Conservation (phyloP, 1,140 invertebrate genomes). For the Brachionus manjavacas region DNA sequence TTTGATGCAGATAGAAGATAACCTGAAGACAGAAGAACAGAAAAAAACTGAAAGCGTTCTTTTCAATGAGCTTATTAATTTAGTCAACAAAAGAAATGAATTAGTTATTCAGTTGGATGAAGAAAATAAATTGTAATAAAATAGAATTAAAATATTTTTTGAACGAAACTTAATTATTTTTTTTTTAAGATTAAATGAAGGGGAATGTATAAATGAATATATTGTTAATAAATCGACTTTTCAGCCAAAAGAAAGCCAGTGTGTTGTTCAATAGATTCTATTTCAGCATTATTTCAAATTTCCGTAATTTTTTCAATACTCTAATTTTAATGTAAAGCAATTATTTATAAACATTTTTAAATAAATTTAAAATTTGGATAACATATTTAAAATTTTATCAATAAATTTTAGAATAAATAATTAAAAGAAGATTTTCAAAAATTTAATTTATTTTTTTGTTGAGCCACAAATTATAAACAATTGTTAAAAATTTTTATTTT, state of each 20-base stretch:
- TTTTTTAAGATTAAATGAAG: background rate
- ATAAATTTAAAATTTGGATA: background rate
- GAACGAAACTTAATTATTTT: background rate
- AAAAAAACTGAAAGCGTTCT: conserved; percentile 6
- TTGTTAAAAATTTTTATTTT: no score
- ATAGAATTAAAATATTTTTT: background rate
- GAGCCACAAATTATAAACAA: no score
- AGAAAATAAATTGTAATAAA: conserved; percentile 32
- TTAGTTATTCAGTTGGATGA: conserved; percentile 18
- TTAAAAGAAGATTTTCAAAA: no score
- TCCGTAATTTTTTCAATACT: background rate
- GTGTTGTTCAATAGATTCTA: background rate
- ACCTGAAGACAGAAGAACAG: conserved; percentile 19
- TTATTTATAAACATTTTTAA: background rate
- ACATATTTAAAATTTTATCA: no score
- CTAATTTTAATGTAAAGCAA: background rate
- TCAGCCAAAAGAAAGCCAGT: background rate
- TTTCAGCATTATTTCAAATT: background rate
- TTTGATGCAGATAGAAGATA: conserved; percentile 21
- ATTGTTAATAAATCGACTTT: conserved; percentile 3
- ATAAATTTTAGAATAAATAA: no score
- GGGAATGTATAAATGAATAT: conserved; percentile 3
- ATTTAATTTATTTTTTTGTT: no score
- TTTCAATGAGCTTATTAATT: conserved; percentile 24
- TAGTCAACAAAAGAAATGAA: conserved; percentile 33